Conservation (phyloP, 2,113 vertebrate genomes). For the Noturus placidus region DNA sequence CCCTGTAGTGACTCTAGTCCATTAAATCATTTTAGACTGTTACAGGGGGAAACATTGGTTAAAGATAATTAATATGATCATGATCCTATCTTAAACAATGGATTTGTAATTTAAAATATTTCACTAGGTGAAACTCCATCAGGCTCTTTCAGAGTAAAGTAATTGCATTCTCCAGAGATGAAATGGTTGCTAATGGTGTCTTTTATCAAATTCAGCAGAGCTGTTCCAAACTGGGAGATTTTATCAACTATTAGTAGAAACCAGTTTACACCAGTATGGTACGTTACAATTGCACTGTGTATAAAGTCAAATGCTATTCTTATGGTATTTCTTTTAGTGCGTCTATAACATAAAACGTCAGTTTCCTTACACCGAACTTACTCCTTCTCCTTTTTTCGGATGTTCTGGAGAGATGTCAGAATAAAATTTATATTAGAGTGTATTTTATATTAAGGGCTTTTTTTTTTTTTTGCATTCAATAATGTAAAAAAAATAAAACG, state of each 20-base stretch:
- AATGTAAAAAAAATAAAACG: not conserved
- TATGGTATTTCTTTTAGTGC: not conserved
- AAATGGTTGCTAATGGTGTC: not conserved
- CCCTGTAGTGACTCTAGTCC: not conserved
- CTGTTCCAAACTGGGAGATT: not conserved
- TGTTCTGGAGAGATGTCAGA: not conserved
- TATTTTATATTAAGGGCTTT: not conserved
- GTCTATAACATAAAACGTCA: not conserved
- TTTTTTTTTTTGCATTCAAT: not conserved
- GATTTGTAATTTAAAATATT: not conserved
- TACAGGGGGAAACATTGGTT: not conserved
- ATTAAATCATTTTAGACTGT: conserved; percentile 13
- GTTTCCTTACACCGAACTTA: not conserved
- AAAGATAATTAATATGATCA: not conserved
- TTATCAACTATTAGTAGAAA: not conserved
- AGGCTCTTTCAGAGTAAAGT: not conserved
- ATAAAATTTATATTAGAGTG: not conserved
- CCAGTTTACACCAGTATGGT: not conserved
- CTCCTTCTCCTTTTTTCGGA: not conserved
- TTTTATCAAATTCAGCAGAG: not conserved
- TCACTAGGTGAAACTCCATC: not conserved
- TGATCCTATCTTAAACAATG: not conserved
- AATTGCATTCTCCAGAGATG: not conserved
- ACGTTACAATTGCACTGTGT: not conserved
- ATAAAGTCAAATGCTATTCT: not conserved